Evolutionary conservation across 2,113 vertebrate species (phyloP), one percentile per base, ranked within the genome.

Genomic region (Leucopsar rothschildi): DNA sequence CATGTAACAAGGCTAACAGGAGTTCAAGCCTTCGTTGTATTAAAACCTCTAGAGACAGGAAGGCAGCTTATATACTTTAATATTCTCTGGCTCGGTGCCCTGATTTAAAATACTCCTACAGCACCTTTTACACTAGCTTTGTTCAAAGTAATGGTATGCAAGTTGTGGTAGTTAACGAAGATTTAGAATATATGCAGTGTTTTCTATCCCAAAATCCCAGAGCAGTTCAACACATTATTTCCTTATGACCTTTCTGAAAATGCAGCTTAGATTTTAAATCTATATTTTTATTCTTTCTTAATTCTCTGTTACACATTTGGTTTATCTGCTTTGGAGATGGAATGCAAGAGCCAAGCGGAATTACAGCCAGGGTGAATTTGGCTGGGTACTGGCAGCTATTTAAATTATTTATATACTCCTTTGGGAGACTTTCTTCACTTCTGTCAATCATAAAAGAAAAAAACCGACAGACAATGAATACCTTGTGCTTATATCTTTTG

Each of bases 371-470:
- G 10, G 59, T 87, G 69, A 88, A 79, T 89, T 86, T 89, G 86
- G 28, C 81, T 86, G 91, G 39, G 17, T 86, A 89, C 31, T 0
- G 21, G 22, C 89, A 93, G 53, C 75, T 88, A 56, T 86, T 93
- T 94, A 92, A 88, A 96, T 95, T 93, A 93, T 93, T 93, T 82
- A 92, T 72, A n/a, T 33, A 39, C 37, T 76, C 56, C 77, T 89
- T 13, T 92, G 81, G 81, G 91, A 95, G 70, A 57, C 7, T 94
- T 69, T 44, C 53, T 79, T 93, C 35, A 39, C 21, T 72, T 78
- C 83, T 93, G 86, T 75, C 92, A 93, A 81, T 92, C 86, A 64
- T 27, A 71, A 55, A 33, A 84, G 40, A 19, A 31, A 72, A 61
- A 8, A 70, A 42, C 6, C 14, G 33, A 40, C 14, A 68, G 78